phyloP scores from a whole-genome alignment of 1,140 invertebrate genomes.

The Drosophila teissieri region DNA sequence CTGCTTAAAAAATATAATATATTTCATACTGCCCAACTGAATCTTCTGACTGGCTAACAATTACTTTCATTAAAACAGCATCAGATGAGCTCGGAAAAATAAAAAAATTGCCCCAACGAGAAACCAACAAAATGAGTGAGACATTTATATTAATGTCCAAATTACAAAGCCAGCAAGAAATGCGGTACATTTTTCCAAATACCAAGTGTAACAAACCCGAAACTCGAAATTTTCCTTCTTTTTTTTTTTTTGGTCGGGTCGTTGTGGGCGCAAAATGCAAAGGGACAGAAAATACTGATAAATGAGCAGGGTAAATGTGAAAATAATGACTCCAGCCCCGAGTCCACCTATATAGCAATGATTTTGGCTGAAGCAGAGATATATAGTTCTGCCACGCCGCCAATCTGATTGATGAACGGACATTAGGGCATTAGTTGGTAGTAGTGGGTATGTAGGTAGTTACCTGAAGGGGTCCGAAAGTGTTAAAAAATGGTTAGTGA shows the following conservation, averaged over 20 bases:
- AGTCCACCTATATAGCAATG: constrained; percentile 14
- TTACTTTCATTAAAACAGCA: constrained; percentile 22
- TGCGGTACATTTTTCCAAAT: constrained; percentile 19
- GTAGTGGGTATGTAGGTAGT: constrained; percentile 10
- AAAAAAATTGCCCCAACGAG: background rate
- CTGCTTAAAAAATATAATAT: background rate
- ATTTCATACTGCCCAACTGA: too few relatives aligned
- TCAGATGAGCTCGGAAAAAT: background rate
- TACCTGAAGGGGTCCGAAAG: constrained; percentile 52
- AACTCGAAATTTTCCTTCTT: constrained; percentile 33
- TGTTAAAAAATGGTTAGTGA: constrained; percentile 80
- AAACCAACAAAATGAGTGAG: constrained; percentile 27
- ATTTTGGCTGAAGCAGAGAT: constrained; percentile 57
- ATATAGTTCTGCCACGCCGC: constrained; percentile 66
- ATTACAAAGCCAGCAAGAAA: constrained; percentile 55
- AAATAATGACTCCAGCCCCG: constrained; percentile 67
- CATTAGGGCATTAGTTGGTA: constrained; percentile 66
- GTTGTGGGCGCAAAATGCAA: constrained; percentile 59
- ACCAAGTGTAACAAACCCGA: constrained; percentile 11
- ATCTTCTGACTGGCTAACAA: background rate
- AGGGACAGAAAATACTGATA: constrained; percentile 70
- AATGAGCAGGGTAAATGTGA: constrained; percentile 75
- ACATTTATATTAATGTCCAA: constrained; percentile 69
- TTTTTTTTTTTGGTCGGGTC: constrained; percentile 12
- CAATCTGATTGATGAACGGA: constrained; percentile 76